These are phyloP conservation scores for Cacoxenus indagator DNA, from an alignment of 2,888 invertebrate genomes.

Conservation along the genomic window DNA sequence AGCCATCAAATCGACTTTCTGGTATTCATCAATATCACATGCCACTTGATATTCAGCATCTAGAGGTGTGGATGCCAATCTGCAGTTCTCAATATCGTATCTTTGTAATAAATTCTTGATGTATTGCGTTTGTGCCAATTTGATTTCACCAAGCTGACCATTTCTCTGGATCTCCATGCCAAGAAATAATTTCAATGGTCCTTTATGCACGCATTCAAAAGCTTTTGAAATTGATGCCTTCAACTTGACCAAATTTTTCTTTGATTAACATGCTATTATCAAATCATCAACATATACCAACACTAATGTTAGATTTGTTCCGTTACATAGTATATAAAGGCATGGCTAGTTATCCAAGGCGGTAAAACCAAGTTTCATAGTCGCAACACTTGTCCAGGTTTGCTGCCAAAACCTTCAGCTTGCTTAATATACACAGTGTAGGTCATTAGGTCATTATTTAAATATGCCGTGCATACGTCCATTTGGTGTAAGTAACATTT, in stretches of 20 bases:
- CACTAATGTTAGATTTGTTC: too few relatives aligned
- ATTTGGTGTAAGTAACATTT: too few relatives aligned
- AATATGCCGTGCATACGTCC: too few relatives aligned
- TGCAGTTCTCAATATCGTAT: slow-evolving; percentile 6
- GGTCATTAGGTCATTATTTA: too few relatives aligned
- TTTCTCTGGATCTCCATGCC: slow-evolving; percentile 29
- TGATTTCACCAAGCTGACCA: too few relatives aligned
- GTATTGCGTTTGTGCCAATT: slow-evolving; percentile 13
- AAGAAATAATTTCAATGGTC: slow-evolving; percentile 16
- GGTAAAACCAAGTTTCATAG: neutral
- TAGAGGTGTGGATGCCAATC: neutral
- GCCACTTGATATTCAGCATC: neutral
- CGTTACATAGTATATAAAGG: neutral
- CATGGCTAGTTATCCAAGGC: neutral
- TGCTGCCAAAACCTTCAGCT: neutral
- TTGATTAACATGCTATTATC: neutral
- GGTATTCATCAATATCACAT: neutral
- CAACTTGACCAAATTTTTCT: neutral
- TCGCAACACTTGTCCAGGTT: too few relatives aligned
- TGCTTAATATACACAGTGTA: neutral
- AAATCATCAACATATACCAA: too few relatives aligned
- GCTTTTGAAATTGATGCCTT: slow-evolving; percentile 14
- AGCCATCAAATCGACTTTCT: neutral
- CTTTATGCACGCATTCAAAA: too few relatives aligned
- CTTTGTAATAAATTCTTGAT: slow-evolving; percentile 24